phyloP scores from a whole-genome alignment of 2,888 invertebrate species.

The Chromoteleia sp. region DNA sequence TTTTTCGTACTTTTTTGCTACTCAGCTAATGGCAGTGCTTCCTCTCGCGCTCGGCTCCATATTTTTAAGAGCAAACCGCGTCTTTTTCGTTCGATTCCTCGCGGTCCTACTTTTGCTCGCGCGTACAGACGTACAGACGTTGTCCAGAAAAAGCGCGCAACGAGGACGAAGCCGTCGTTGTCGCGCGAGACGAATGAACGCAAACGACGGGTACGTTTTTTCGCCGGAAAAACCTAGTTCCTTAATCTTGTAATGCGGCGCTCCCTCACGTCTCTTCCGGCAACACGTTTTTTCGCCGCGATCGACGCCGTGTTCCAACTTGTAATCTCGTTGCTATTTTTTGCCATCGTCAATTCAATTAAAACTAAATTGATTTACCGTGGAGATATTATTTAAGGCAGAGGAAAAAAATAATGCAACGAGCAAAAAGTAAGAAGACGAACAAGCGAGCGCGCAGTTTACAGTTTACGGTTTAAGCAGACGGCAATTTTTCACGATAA shows the following conservation, averaged over 20 bases:
- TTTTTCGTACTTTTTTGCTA: slow-evolving; percentile 53
- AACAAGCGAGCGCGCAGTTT: not conserved
- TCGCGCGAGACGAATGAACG: slow-evolving; percentile 65
- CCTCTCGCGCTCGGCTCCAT: slow-evolving; percentile 66
- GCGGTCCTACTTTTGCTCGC: slow-evolving; percentile 41
- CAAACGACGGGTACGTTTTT: slow-evolving; percentile 60
- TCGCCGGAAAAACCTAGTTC: slow-evolving; percentile 68
- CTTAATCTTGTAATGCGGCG: slow-evolving; percentile 66
- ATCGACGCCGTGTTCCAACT: slow-evolving; percentile 44
- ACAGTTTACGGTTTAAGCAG: too few species aligned
- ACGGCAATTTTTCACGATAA: slow-evolving; percentile 47
- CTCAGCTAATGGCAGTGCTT: slow-evolving; percentile 72
- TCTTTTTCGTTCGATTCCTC: slow-evolving; percentile 53
- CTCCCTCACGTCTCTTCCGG: slow-evolving; percentile 33
- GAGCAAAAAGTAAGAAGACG: slow-evolving; percentile 3
- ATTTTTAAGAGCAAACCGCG: slow-evolving; percentile 63
- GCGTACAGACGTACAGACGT: slow-evolving; percentile 42
- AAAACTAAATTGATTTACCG: slow-evolving; percentile 34
- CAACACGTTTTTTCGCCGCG: slow-evolving; percentile 44
- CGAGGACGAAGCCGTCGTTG: slow-evolving; percentile 56
- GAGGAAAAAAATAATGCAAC: not conserved
- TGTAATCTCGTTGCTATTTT: slow-evolving; percentile 37
- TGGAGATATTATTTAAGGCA: not conserved
- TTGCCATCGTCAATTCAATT: slow-evolving; percentile 31
- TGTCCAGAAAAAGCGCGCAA: slow-evolving; percentile 52